Evolutionary conservation across 92 coral and sea anemone species (phyloP).

Genomic region (Desmophyllum pertusum): DNA sequence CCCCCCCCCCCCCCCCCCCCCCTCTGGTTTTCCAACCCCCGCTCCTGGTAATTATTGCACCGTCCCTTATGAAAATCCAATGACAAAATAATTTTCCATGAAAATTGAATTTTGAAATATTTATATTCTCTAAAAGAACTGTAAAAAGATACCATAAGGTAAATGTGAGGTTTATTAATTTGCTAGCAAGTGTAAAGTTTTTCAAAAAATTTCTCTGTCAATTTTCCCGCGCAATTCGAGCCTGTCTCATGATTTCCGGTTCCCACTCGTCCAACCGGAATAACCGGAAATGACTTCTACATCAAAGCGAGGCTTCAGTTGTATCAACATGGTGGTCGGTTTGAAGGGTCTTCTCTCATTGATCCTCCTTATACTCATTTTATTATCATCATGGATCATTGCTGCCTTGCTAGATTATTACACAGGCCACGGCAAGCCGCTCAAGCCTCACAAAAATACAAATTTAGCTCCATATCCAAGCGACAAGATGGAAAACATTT

Average conservation of each 20-base stretch:
- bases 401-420: conserved; percentile 87
- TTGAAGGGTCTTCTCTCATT: conserved; percentile 65
- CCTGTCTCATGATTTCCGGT: background rate
- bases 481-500: conserved; percentile 79
- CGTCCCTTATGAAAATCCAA: no score
- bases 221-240: background rate
- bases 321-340: conserved; percentile 66
- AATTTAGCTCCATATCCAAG: conserved; percentile 84
- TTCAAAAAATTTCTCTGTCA: no score
- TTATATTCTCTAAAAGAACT: no score
- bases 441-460: conserved; percentile 67
- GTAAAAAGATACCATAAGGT: no score
- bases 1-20: no score
- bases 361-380: conserved; percentile 65
- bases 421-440: conserved; percentile 75
- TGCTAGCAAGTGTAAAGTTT: no score
- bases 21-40: no score
- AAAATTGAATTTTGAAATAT: no score
- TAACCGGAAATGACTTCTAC: conserved; percentile 32
- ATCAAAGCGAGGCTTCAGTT: conserved; percentile 29
- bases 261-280: background rate
- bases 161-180: no score
- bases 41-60: no score
- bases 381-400: conserved; percentile 82
- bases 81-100: no score